Conservation (phyloP, 2,797 vertebrate species). For the Neomorphus geoffroyi region DNA sequence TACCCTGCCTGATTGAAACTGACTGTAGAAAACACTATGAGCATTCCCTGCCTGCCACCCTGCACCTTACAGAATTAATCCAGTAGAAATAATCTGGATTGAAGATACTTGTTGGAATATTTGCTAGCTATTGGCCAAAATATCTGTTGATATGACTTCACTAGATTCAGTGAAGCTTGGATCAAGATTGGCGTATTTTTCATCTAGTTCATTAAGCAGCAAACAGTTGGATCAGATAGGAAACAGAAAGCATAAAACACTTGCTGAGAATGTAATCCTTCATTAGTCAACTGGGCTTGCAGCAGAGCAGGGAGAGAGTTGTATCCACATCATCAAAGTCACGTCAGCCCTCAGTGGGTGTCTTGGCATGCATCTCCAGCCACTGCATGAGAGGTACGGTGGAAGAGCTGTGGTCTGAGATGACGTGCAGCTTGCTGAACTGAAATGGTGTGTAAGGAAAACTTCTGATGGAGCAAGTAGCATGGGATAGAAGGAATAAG, state of each 20-base stretch:
- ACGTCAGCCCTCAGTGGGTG: background rate
- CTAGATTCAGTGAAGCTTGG: background rate
- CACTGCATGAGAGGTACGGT: background rate
- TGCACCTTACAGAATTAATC: background rate
- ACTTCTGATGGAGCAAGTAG: background rate
- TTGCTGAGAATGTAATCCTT: conserved; percentile 19
- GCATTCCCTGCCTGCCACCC: rapidly evolving
- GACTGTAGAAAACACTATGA: background rate
- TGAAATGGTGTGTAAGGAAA: background rate
- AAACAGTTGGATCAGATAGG: background rate
- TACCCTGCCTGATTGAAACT: background rate
- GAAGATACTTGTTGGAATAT: background rate
- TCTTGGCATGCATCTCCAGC: background rate
- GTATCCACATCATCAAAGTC: background rate
- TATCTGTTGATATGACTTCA: background rate
- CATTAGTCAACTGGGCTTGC: background rate
- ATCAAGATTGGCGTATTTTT: conserved; percentile 18
- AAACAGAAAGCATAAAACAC: background rate
- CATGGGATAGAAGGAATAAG: background rate
- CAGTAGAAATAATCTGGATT: background rate
- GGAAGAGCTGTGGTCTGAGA: background rate
- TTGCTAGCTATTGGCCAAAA: background rate
- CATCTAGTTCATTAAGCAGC: conserved; percentile 36
- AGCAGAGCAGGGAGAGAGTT: background rate
- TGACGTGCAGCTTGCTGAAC: background rate